Evolutionary conservation across 2,888 invertebrate genomes (phyloP).

Genomic region (Cephus rjabovi): DNA sequence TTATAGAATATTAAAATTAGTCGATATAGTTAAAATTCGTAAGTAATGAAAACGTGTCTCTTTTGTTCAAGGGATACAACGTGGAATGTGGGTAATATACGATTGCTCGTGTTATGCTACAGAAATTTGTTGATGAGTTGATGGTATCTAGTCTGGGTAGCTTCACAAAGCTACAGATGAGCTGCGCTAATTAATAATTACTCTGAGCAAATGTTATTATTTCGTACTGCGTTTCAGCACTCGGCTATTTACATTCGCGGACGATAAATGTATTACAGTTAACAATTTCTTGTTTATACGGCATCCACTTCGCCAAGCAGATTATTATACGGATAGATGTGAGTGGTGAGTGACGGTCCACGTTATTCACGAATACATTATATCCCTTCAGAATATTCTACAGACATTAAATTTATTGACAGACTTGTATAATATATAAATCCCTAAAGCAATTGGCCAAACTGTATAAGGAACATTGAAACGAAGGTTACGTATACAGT

Average conservation of each 20-base stretch:
- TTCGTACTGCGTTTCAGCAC: neutral
- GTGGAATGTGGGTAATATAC: too few species aligned
- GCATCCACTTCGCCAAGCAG: neutral
- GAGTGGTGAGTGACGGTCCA: neutral
- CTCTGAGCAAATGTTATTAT: constrained; percentile 2
- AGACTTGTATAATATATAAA: neutral
- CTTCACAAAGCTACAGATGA: neutral
- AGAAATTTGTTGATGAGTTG: neutral
- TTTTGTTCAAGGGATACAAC: too few species aligned
- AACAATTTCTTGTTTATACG: neutral
- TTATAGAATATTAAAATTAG: too few species aligned
- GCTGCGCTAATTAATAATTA: constrained; percentile 3
- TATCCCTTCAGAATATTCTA: too few species aligned
- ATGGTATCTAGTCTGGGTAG: neutral
- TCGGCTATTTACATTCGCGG: neutral
- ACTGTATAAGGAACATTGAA: neutral
- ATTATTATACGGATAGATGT: neutral
- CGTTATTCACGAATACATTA: neutral
- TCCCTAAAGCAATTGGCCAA: neutral
- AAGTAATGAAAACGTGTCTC: too few species aligned
- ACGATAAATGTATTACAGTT: neutral
- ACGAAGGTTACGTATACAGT: too few species aligned
- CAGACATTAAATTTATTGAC: too few species aligned
- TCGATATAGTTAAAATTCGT: too few species aligned
- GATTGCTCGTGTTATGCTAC: neutral